Evolutionary conservation across 2,888 invertebrate species (phyloP), one percentile per base, ranked within the genome.

Genomic region (Campaea margaritaria): DNA sequence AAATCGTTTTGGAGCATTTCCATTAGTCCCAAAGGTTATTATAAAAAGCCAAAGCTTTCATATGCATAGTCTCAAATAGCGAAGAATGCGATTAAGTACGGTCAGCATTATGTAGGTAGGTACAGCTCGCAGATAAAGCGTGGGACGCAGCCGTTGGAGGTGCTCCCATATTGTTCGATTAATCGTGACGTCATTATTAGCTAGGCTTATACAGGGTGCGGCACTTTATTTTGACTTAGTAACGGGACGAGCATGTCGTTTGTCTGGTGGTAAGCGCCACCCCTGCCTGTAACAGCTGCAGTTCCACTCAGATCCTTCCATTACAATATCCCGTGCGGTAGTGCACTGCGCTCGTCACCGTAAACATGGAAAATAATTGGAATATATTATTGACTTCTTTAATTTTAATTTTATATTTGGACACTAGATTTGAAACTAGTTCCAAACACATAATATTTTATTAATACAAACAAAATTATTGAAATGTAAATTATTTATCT

Each of bases 81-180:
- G 47, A 50, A 50, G 41, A 44, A 47, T 49, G 56, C 31, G 31
- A 39, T 13, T 14, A 39, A 7, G 21, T 39, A 45, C 12, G 21
- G 57, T 50, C 46, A 57, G 50, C 41, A 50, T 11, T 34, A 51
- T 11, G 41, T 53, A 15, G 28, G 31, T 38, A 60, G 51, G 62
- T 68, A 62, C 43, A 5, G 64, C 56, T 15, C n/a, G 64, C 60
- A 70, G 67, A 71, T 62, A 68, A 67, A 56, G 62, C 81, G 82
- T 82, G 82, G 71, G 82, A 82, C 69, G 64, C 59, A 28, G 44
- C 41, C 47, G 8, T 12, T 1, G 50, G 52, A 68, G 64, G 71
- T 75, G 74, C 76, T 82, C 82, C 64, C 82, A 80, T 81, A 78
- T 68, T 45, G 74, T 78, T 81, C 76, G 78, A 81, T 81, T 73